phyloP scores from a whole-genome alignment of 2,888 invertebrate species.

The Dasypolia templi region DNA sequence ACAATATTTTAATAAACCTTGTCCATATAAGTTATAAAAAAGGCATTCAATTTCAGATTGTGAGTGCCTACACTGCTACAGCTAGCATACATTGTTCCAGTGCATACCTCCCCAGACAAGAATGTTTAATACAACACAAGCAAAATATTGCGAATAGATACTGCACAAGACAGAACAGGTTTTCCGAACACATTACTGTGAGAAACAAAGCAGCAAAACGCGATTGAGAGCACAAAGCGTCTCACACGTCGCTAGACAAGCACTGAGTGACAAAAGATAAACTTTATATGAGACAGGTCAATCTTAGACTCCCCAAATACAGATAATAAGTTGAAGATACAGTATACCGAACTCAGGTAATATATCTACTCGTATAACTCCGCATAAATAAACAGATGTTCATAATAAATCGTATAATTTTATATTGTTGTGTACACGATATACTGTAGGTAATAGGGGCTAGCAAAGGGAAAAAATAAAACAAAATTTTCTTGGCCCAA shows the following conservation, averaged over 20 bases:
- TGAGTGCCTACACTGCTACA: conserved; percentile 15
- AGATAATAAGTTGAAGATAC: conserved; percentile 47
- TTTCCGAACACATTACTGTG: conserved; percentile 19
- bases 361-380: conserved; percentile 34
- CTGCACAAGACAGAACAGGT: conserved; percentile 37
- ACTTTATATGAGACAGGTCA: conserved; percentile 42
- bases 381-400: conserved; percentile 56
- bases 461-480: conserved; percentile 78
- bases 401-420: conserved; percentile 63
- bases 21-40: neutral
- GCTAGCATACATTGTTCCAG: conserved; percentile 9
- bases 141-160: conserved; percentile 48
- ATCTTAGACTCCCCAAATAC: conserved; percentile 39
- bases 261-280: conserved; percentile 48
- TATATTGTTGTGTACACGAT: conserved; percentile 64
- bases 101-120: conserved; percentile 12
- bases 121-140: conserved; percentile 38
- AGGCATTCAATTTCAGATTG: neutral
- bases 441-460: conserved; percentile 72
- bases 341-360: conserved; percentile 25
- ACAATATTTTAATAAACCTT: neutral
- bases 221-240: conserved; percentile 51
- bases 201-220: conserved; percentile 54
- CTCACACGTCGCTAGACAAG: conserved; percentile 43
- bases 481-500: conserved; percentile 85